phyloP scores from a whole-genome alignment of 2,888 invertebrate species.

The Pinctada fucata region DNA sequence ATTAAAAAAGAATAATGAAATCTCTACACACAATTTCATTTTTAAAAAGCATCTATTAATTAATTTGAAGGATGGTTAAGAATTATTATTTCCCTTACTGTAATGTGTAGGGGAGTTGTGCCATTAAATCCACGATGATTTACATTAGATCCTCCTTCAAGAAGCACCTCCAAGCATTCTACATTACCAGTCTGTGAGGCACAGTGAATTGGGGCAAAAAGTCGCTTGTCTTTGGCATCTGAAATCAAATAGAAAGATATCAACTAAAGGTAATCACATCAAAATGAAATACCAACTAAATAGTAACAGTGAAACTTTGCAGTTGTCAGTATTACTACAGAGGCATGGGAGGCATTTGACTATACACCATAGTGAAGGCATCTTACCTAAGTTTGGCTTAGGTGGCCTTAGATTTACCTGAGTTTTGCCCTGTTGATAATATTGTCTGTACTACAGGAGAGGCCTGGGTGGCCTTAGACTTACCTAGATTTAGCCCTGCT shows the following conservation, averaged over 20 bases:
- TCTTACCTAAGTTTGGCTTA: no score
- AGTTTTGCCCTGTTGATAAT: conserved; percentile 62
- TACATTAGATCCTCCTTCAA: conserved; percentile 72
- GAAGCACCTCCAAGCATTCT: conserved; percentile 64
- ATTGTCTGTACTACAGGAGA: conserved; percentile 61
- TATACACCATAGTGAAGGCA: not conserved
- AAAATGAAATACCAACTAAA: not conserved
- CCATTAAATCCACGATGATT: conserved; percentile 73
- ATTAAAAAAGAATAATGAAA: not conserved
- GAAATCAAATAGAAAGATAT: conserved; percentile 31
- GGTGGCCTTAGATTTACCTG: conserved; percentile 54
- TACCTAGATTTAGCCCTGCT: conserved; percentile 67
- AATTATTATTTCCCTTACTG: conserved; percentile 56
- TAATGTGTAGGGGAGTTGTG: conserved; percentile 73
- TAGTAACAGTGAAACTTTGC: not conserved
- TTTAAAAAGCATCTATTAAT: no score
- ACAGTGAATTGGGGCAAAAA: conserved; percentile 74
- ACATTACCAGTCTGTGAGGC: conserved; percentile 74
- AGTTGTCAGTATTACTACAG: not conserved
- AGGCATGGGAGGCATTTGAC: not conserved
- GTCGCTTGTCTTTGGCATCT: conserved; percentile 72
- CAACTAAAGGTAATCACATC: no score
- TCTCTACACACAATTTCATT: not conserved
- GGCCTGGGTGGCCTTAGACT: conserved; percentile 64
- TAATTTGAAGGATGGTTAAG: no score